Conservation (phyloP, 2,888 invertebrate genomes). For the Flexamia atlantica region DNA sequence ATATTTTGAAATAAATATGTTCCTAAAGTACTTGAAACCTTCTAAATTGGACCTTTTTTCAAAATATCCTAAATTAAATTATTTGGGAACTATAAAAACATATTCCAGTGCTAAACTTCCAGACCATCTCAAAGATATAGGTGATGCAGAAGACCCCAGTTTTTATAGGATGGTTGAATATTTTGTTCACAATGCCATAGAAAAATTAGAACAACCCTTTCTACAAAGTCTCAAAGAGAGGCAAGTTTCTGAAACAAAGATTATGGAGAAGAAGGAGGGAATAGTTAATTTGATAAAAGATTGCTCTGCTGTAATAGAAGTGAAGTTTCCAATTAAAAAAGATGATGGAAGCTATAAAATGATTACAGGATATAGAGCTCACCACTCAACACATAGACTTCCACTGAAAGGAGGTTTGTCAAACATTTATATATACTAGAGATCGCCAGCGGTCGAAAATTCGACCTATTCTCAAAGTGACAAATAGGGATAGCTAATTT, state of each 20-base stretch:
- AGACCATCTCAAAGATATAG: conserved; percentile 40
- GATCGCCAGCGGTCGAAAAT: too few relatives aligned
- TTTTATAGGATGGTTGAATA: conserved; percentile 83
- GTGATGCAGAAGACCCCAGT: conserved; percentile 74
- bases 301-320: conserved; percentile 81
- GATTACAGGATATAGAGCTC: conserved; percentile 84
- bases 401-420: conserved; percentile 80
- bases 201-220: conserved; percentile 56
- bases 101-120: conserved; percentile 18
- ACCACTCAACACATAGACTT: conserved; percentile 86
- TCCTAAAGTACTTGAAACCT: not conserved
- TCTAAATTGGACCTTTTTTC: not conserved
- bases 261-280: conserved; percentile 60
- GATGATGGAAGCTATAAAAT: conserved; percentile 85
- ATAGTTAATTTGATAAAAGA: conserved; percentile 79
- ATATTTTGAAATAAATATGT: not conserved
- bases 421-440: too few relatives aligned
- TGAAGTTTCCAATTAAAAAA: conserved; percentile 84
- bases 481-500: too few relatives aligned
- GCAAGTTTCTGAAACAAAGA: conserved; percentile 74
- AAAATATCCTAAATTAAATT: not conserved
- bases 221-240: conserved; percentile 37
- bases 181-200: conserved; percentile 82
- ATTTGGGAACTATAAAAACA: not conserved
- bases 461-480: too few relatives aligned